A percentile compares a stretch with the other conserved stretches of the same genome.
Conservation (phyloP, 2,113 vertebrate genomes). For the Columba janthina region DNA sequence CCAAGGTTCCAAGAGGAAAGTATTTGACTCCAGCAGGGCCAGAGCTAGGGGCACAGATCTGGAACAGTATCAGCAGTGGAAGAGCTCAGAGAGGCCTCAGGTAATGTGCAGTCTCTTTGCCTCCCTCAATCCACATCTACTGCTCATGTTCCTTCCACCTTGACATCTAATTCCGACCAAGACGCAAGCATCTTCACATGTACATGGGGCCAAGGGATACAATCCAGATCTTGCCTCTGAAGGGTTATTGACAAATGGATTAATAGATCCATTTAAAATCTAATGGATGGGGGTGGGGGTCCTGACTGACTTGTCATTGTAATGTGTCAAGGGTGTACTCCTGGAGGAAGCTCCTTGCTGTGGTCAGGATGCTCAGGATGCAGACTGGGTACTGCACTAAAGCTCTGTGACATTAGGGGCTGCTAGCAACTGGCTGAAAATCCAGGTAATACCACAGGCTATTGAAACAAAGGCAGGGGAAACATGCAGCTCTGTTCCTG, state of each 20-base stretch:
- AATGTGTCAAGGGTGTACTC: neutral
- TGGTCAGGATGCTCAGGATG: neutral
- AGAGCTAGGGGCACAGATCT: slow-evolving; percentile 82
- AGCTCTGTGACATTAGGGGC: neutral
- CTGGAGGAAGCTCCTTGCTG: neutral
- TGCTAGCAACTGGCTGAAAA: neutral
- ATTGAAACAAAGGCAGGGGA: neutral
- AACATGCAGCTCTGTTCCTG: neutral
- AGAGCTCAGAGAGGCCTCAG: slow-evolving; percentile 64
- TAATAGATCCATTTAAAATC: neutral
- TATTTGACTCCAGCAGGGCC: slow-evolving; percentile 79
- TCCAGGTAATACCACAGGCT: neutral
- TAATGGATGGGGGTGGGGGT: neutral
- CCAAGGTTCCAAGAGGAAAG: slow-evolving; percentile 74
- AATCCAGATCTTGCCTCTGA: neutral
- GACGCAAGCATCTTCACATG: rapidly evolving
- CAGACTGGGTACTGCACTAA: neutral
- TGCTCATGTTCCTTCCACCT: neutral
- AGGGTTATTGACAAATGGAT: neutral
- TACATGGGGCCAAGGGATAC: neutral
- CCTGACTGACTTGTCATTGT: neutral
- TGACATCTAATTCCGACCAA: neutral
- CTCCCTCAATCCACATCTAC: neutral
- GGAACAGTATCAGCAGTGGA: slow-evolving; percentile 77
- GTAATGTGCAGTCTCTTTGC: slow-evolving; percentile 64